phyloP scores from a whole-genome alignment of 2,888 invertebrate species.

The Drosophila yooni region DNA sequence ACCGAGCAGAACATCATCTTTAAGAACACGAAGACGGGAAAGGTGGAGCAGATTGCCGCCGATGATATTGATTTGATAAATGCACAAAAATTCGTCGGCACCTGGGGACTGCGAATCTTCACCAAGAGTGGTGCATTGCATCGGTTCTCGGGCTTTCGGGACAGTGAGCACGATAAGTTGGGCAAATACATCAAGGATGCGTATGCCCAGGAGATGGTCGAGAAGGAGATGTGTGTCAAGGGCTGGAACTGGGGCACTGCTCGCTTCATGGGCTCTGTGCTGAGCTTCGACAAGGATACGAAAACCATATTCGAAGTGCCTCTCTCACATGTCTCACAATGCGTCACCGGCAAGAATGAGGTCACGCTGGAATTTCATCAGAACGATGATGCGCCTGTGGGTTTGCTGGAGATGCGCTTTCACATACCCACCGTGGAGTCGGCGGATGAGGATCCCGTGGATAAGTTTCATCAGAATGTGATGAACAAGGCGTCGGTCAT shows the following conservation, averaged over 20 bases:
- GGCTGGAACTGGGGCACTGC: slow-evolving; percentile 99
- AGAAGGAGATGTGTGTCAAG: slow-evolving; percentile 96
- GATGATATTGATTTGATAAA: slow-evolving; percentile 95
- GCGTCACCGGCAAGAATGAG: slow-evolving; percentile 98
- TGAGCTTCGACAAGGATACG: slow-evolving; percentile 93
- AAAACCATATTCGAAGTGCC: slow-evolving; percentile 98
- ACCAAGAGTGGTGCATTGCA: slow-evolving; percentile 95
- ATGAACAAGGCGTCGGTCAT: slow-evolving; percentile 99
- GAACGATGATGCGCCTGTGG: slow-evolving; percentile 99
- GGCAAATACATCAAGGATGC: slow-evolving; percentile 93
- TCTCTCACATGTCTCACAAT: slow-evolving; percentile 97
- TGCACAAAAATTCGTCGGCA: slow-evolving; percentile 96
- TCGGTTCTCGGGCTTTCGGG: slow-evolving; percentile 97
- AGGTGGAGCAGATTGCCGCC: slow-evolving; percentile 94
- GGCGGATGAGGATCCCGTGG: slow-evolving; percentile 95
- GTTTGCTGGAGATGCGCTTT: slow-evolving; percentile 98
- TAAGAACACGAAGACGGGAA: slow-evolving; percentile 98
- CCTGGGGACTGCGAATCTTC: slow-evolving; percentile 95
- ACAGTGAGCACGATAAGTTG: slow-evolving; percentile 96
- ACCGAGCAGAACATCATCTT: slow-evolving; percentile 95
- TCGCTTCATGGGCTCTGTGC: slow-evolving; percentile 94
- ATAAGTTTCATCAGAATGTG: slow-evolving; percentile 98
- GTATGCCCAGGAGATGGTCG: slow-evolving; percentile 94
- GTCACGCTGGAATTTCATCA: slow-evolving; percentile 99
- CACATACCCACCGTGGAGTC: slow-evolving; percentile 97